Percentiles rank a stretch among this genome's conserved stretches.
phyloP scores from a whole-genome alignment of 1,140 invertebrate genomes.

The silkworm (Bombyx mori) region ASM3026992v2 NC_085122.1:8282501-8283000 shows the following conservation, averaged over 20 bases:
- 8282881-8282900: neutral
- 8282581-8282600: conserved; percentile 45
- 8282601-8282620: conserved; percentile 26
- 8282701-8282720: conserved; percentile 20
- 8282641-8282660: too few relatives aligned
- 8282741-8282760: conserved; percentile 24
- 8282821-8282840: neutral
- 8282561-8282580: conserved; percentile 56
- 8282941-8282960: conserved; percentile 36
- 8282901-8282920: neutral
- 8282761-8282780: conserved; percentile 10
- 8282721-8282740: conserved; percentile 47
- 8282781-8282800: neutral
- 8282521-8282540: conserved; percentile 48
- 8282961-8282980: conserved; percentile 52
- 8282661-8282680: too few relatives aligned
- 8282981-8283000: conserved; percentile 21
- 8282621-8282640: neutral
- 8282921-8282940: conserved; percentile 8
- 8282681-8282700: conserved; percentile 18
- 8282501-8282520: conserved; percentile 30
- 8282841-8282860: neutral
- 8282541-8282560: conserved; percentile 49
- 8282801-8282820: neutral
- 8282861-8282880: neutral